Evolutionary conservation across 2,888 invertebrate species (phyloP), one percentile per base, ranked within the genome.

Genomic region (Microplitis manilae): DNA sequence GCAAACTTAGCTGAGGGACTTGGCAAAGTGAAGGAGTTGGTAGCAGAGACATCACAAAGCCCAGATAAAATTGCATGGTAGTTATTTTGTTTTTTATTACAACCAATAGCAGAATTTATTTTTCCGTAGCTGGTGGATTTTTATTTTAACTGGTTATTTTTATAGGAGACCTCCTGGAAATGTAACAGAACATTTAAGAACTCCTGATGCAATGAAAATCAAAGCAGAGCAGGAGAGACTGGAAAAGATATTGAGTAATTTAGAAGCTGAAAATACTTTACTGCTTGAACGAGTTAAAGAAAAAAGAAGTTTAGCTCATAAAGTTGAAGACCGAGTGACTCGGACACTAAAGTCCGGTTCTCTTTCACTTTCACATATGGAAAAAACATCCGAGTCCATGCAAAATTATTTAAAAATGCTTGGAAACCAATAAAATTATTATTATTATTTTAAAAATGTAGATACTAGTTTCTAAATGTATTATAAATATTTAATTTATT

Each of bases 101-200:
- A 50, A 50, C 2, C 13, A 9, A 13, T 50, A 13, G 13, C 13
- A 13, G 50, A 13, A 50, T 50, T 50, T 50, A 50, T 67, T 65
- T 13, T 62, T 72, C 64, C 20, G 20, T n/a, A 50, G 68, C 70
- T 38, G 41, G 86, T 75, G 86, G 86, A 41, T 5, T 38, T 71
- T 76, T 64, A 50, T 20, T 68, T 13, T 9, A 13, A 39, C 20
- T 62, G 30, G 40, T 67, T 75, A 13, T 79, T 61, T 41, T 60
- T 39, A 13, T 75, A 88, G 88, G 89, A 84, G 88, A 77, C 89
- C 88, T 39, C 88, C 88, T 1, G 88, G 88, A 13, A 75, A 88
- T 70, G 86, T 88, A 7, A 67, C 76, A 20, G 68, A 82, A 6
- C 88, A 88, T 77, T 41, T 88, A 50, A 79, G 86, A 67, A 86